Base-by-base conservation (phyloP, 2,888 invertebrate genomes). In the Microplitis manilae region DNA sequence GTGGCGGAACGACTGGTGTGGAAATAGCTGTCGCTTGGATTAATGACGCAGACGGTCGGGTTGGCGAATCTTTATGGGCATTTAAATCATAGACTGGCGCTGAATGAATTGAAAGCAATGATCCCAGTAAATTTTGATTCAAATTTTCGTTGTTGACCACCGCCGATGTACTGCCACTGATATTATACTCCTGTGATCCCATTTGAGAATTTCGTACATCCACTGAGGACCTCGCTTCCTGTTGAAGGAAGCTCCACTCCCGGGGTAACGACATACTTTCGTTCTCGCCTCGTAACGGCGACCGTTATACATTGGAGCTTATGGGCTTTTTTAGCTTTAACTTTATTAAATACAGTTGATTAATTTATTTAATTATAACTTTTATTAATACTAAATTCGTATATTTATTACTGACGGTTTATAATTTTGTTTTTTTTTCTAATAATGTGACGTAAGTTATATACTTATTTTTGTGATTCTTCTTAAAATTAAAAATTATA, bases 61-160 rank as follows among this genome's bases (percentile, higher is more conserved):
- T 85, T 73, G 89, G 87, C 79, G 89, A 86, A 76, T 81, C 74
- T 77, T 80, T 70, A 20, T 75, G 60, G 39, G 73, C 20, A 79
- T 87, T 89, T 60, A 88, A 78, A 81, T 87, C 91, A 85, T 85
- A 91, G 73, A 87, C 90, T 20, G 94, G 94, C 0, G 94, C 94
- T 6, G 94, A 94, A 83, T 94, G 94, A 81, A 94, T 92, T 13
- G 94, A 94, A 85, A 94, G 91, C 68, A 94, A 86, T 0, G 94
- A 94, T 0, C 94, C 93, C 5, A 92, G 91, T 82, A 90, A 90
- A 67, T 92, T 87, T 17, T 87, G 87, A 83, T 86, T 86, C 88
- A 87, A 87, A 80, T 89, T 89, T 83, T 89, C 90, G 83, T 90
- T 87, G 85, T 87, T 87, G 79, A 84, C 79, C 65, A 81, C 71